Evolutionary conservation across 2,797 vertebrate genomes (phyloP).

Genomic region (Melanotaenia boesemani): DNA sequence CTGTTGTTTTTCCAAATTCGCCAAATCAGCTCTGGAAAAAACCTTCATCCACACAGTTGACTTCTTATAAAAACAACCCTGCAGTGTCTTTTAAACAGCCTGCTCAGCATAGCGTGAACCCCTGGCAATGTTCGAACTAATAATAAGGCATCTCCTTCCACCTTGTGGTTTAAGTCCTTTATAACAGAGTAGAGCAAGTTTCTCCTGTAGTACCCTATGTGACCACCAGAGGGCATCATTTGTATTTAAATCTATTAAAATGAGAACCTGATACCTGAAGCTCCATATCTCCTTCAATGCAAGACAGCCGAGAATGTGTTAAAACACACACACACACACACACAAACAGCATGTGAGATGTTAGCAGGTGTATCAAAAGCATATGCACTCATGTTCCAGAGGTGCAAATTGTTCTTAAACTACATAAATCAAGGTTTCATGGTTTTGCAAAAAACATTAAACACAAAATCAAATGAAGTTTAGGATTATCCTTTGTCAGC

Average conservation of each 20-base stretch:
- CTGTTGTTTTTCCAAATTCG: too few species aligned
- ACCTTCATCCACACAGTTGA: too few species aligned
- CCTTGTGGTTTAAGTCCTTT: constrained; percentile 36
- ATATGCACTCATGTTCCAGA: constrained; percentile 3
- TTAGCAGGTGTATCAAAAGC: constrained; percentile 26
- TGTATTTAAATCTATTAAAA: not conserved
- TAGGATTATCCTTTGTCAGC: not conserved
- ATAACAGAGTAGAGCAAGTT: not conserved
- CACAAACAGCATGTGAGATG: not conserved
- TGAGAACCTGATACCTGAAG: not conserved
- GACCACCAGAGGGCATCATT: constrained; percentile 54
- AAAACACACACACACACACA: not conserved
- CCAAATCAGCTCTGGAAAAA: too few species aligned
- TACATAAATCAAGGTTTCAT: not conserved
- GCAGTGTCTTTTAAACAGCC: too few species aligned
- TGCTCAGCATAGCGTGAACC: too few species aligned
- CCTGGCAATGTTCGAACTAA: too few species aligned
- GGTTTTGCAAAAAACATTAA: not conserved
- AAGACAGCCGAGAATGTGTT: not conserved
- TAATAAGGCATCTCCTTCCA: constrained; percentile 35
- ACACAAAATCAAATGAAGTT: not conserved
- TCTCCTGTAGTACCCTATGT: not conserved
- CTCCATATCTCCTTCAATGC: not conserved
- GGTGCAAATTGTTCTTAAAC: constrained; percentile 1
- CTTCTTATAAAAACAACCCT: too few species aligned